Base-by-base conservation (phyloP, 2,113 vertebrate species). In the Verasper variegatus region DNA sequence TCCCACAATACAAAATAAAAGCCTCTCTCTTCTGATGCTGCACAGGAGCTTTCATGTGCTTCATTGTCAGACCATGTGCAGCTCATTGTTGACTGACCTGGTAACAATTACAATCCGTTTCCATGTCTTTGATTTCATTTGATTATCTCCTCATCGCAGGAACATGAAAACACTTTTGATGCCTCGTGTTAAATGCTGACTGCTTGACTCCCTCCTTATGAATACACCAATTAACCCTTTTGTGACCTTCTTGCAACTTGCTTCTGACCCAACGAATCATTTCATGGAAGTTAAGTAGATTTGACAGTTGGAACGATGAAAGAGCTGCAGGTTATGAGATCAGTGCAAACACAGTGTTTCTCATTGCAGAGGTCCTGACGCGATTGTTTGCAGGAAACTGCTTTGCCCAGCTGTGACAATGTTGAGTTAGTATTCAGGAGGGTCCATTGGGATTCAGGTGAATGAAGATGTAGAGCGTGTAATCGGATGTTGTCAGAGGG, bases 391-490 rank as follows among this genome's bases (percentile, higher is more conserved):
- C 31, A 31, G 31, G 31, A 31, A 31, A 31, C 31, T 31, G 31
- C 31, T 51, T 64, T 74, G 27, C 64, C 60, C 89, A 85, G 79
- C 88, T 87, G 84, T 35, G 82, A 52, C 68, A 10, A 0, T 21
- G 74, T 76, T 64, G 47, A 68, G 65, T 68, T 52, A 20, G 20
- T 70, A 57, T 63, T 66, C 68, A 84, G 71, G 52, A 27, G 54
- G 27, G 35, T 81, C 55, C 21, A 31, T 66, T 67, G 74, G 0
- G 5, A 75, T 87, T 81, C 80, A 83, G 87, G 72, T 89, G 83
- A 90, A 79, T 71, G 74, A 42, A 54, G 79, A 87, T 90, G 18
- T 87, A 61, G 81, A 90, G 91, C 89, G 54, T 85, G 82, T 88
- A 77, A 90, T 92, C 10, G 55, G 69, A 86, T 73, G 61, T 49